Conservation (phyloP, 2,797 vertebrate species). For the Paramormyrops hopkinsi region DNA sequence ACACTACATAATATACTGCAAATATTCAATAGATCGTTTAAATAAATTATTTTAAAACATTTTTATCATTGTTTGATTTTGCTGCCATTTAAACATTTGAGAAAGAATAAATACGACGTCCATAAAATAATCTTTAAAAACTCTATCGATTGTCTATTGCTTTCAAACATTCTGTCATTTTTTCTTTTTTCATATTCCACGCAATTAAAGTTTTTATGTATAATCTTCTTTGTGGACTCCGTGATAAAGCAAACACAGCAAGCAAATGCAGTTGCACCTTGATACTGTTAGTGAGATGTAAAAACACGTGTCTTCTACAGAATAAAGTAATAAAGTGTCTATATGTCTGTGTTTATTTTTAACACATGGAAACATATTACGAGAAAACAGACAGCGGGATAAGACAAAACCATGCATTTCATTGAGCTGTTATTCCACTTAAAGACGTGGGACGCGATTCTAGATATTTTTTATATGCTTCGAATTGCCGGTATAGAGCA, state of each 20-base stretch:
- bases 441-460: background rate
- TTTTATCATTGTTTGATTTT: background rate
- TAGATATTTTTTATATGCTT: background rate
- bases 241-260: background rate
- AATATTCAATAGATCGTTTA: background rate
- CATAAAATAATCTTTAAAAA: background rate
- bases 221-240: background rate
- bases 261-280: background rate
- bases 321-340: background rate
- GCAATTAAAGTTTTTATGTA: background rate
- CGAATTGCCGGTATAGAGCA: background rate
- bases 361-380: background rate
- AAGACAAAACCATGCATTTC: background rate
- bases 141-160: background rate
- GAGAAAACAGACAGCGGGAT: background rate
- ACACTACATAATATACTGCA: background rate
- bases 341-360: background rate
- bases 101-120: background rate
- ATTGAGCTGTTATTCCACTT: background rate
- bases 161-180: background rate
- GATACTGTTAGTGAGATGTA: background rate
- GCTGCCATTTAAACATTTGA: background rate
- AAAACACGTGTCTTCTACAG: background rate
- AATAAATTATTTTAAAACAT: background rate
- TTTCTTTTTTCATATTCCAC: background rate